Base-by-base conservation (phyloP, 1,140 invertebrate genomes). In the Luehdorfia chinensis region DNA sequence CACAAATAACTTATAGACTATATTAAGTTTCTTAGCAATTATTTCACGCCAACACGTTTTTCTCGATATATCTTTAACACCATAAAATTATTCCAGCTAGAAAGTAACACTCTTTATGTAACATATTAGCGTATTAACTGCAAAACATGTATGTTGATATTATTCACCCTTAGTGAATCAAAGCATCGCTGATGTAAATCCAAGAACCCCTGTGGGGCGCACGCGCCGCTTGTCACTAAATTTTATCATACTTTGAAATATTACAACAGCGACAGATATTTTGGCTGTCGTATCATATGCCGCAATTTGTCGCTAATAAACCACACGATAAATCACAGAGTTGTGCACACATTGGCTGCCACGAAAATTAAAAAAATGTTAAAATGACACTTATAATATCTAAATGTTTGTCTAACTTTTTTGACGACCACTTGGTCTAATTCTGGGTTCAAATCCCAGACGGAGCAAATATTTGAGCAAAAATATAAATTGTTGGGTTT, bases 251-350 rank as follows among this genome's bases (percentile, higher is more conserved):
- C 8, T 9, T n/a, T 47, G 32, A 55, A 55, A 66, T 64, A 59
- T 55, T 57, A 31, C 36, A n/a, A n/a, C n/a, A 14, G 49, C 59
- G 57, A 66, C 77, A 79, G 55, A 68, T 58, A 68, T 71, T 75
- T 61, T 59, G 48, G 52, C 55, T 79, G 73, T 76, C 77, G 54
- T 59, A 61, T 81, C 75, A 81, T 84, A 66, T 78, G 75, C 56
- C 66, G 61, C 56, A 61, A 67, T 70, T 66, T 43, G 39, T 18
- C 25, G 25, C 39, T 16, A 43, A 30, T 43, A 43, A 30, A 11
- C 39, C 21, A 15, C 39, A 28, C 39, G 16, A 43, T 11, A 43
- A 28, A 27, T 25, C 25, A 11, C 21, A 25, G 11, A 25, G 2
- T 13, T 28, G 33, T 39, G 19, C 6, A 27, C 23, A 27, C 6